Evolutionary conservation across 2,113 vertebrate species (phyloP), one percentile per base, ranked within the genome.

Genomic region (Pelvicachromis taeniatus): DNA sequence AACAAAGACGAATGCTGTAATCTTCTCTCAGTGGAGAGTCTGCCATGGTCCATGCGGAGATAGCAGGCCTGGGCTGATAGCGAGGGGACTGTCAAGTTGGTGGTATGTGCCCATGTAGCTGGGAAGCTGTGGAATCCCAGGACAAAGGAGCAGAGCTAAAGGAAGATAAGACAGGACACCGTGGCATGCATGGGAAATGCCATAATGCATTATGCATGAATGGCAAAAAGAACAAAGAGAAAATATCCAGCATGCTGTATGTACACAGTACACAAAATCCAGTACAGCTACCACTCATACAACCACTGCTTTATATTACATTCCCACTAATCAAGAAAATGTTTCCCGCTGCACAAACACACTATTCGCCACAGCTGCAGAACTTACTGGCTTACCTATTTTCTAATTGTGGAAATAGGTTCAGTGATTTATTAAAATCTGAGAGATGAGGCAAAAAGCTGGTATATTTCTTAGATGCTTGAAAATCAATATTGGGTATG

Each of bases 1-100:
- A 88, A 93, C 91, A 94, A 90, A 95, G 92, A 88, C 26, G 2
- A 50, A 92, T 78, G 84, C 92, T 81, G 90, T 91, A 92, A 91
- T 94, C 93, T 89, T 9, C 77, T 85, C 85, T 92, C 87, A 53
- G 6, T 92, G 81, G 90, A 87, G 85, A 54, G 85, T 82, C 85
- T 85, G 91, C 87, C 81, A 8, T 21, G 79, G 82, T 52, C 87
- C 85, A 56, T 59, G 70, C 78, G 91, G 83, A 90, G 90, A 92
- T 86, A 91, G 73, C 21, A 17, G 31, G 50, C 81, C 58, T 0
- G n/a, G 83, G 81, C 78, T 63, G 89, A 89, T 89, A 87, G 83
- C 68, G 8, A 31, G 12, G 85, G 79, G 63, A 75, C 86, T 33
- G 54, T 48, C 7, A 23, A 42, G 42, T 26, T 73, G 42, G 38